Conservation (phyloP, 2,888 invertebrate genomes). For the Agrotis clavis region DNA sequence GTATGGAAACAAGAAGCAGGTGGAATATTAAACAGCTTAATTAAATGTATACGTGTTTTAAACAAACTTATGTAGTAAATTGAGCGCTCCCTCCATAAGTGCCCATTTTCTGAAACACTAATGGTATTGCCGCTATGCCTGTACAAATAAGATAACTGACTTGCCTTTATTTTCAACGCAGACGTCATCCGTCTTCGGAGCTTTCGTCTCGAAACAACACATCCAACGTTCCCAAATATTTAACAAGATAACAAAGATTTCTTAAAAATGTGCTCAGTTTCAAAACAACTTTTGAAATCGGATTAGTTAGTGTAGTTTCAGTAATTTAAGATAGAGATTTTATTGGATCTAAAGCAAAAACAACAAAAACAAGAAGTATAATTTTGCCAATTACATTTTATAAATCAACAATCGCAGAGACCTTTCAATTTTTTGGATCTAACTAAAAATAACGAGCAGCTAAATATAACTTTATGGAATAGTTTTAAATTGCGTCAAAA, state of each 20-base stretch:
- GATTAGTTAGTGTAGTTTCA: slow-evolving; percentile 35
- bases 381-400: slow-evolving; percentile 29
- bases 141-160: slow-evolving; percentile 72
- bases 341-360: slow-evolving; percentile 24
- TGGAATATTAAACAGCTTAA: not conserved
- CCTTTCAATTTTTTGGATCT: not conserved
- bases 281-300: slow-evolving; percentile 38
- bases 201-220: slow-evolving; percentile 29
- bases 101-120: slow-evolving; percentile 39
- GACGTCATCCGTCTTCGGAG: slow-evolving; percentile 5
- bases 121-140: slow-evolving; percentile 43
- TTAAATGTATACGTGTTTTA: not conserved
- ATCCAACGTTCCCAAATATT: slow-evolving; percentile 27
- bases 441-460: not conserved
- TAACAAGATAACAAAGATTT: slow-evolving; percentile 29
- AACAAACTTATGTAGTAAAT: not conserved
- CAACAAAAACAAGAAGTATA: slow-evolving; percentile 10
- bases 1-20: not conserved
- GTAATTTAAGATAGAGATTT: slow-evolving; percentile 33
- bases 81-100: slow-evolving; percentile 2
- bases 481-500: not conserved
- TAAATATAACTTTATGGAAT: not conserved
- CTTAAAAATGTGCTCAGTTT: slow-evolving; percentile 14
- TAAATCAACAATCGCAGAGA: slow-evolving; percentile 9
- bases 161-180: slow-evolving; percentile 38